Conservation (phyloP, 35 echinoderm and acorn worm genomes). For the Ptychodera flava region DNA sequence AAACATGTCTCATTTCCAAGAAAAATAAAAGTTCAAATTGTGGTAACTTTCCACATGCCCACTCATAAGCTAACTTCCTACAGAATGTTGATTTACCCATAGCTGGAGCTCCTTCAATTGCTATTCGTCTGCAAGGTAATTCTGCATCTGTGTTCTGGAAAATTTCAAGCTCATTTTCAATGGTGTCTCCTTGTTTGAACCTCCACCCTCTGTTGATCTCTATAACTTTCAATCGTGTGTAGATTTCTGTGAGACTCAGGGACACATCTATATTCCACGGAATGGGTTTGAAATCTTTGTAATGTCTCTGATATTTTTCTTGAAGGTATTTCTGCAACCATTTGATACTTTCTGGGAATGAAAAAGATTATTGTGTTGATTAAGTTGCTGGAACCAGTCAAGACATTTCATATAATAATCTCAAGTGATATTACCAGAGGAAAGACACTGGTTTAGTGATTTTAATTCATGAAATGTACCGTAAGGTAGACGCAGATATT, state of each 20-base stretch:
- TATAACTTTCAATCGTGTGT: not conserved
- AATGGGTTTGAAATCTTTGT: not conserved
- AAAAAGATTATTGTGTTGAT: too few relatives aligned
- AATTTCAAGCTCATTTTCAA: not conserved
- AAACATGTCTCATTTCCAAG: not conserved
- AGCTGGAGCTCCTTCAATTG: not conserved
- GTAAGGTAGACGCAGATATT: too few relatives aligned
- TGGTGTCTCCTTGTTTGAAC: not conserved
- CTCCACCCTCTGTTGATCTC: not conserved
- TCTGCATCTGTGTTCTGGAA: not conserved
- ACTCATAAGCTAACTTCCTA: not conserved
- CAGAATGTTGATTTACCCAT: not conserved
- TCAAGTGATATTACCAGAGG: too few relatives aligned
- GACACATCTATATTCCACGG: not conserved
- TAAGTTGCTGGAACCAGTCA: too few relatives aligned
- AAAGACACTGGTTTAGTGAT: too few relatives aligned
- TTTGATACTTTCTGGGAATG: not conserved
- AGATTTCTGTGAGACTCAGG: not conserved
- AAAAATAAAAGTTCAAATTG: not conserved
- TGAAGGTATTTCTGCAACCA: not conserved
- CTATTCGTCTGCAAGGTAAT: not conserved
- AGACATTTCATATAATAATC: too few relatives aligned
- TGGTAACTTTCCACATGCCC: not conserved
- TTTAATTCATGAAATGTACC: too few relatives aligned
- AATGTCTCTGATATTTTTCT: not conserved